These are phyloP conservation scores for Macrotrachela quadricornifera DNA, from an alignment of 1,140 invertebrate species.

Conservation along the genomic window DNA sequence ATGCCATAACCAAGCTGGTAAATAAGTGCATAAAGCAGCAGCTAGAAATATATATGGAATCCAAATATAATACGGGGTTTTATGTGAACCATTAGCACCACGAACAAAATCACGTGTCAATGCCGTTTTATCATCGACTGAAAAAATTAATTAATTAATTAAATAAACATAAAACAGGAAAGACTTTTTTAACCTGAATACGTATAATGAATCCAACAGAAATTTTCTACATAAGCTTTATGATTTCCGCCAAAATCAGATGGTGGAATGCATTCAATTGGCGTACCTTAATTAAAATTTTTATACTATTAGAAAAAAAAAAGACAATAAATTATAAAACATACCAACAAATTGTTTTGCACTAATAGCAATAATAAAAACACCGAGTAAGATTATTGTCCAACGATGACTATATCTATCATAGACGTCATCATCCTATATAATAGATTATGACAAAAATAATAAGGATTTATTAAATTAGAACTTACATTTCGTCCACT, in stretches of 20 bases:
- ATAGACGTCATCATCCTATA: slow-evolving; percentile 34
- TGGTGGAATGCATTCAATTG: neutral
- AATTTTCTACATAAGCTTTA: neutral
- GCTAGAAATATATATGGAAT: neutral
- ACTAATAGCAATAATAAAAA: slow-evolving; percentile 50
- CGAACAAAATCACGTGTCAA: neutral
- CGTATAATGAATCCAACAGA: neutral
- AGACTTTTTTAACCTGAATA: slow-evolving; percentile 10
- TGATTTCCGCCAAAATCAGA: neutral
- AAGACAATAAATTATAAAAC: neutral
- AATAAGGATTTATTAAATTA: too few species aligned
- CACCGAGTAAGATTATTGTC: slow-evolving; percentile 34
- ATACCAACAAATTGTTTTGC: slow-evolving; percentile 75
- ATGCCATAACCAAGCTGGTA: neutral
- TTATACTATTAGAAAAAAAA: neutral
- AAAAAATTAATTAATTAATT: slow-evolving; percentile 15
- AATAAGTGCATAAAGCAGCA: neutral
- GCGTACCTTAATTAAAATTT: neutral
- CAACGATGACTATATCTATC: slow-evolving; percentile 35
- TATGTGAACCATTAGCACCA: neutral
- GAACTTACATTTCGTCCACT: too few species aligned
- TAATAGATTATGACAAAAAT: too few species aligned
- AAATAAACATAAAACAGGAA: slow-evolving; percentile 21
- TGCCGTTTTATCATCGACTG: neutral
- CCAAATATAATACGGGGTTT: neutral